A percentile compares a stretch with the other conserved stretches of the same genome.
Conservation (phyloP, 1,140 invertebrate genomes). For the Brachionus plicatilis region DNA sequence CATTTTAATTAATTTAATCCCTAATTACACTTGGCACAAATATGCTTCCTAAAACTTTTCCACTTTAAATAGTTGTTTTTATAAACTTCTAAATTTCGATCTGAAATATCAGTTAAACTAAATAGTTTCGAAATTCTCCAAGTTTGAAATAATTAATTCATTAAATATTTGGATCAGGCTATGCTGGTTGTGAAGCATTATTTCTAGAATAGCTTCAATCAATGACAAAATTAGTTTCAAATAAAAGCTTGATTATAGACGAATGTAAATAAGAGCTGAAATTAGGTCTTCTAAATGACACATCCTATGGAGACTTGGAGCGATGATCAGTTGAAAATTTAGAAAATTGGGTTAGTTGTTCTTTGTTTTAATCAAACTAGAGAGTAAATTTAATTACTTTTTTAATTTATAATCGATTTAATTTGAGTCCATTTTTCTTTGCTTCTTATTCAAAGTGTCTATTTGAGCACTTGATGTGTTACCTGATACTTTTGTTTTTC, state of each 20-base stretch:
- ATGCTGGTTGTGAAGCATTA: background rate
- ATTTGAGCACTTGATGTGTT: background rate
- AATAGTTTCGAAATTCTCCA: background rate
- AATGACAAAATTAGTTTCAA: background rate
- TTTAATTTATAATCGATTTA: no score
- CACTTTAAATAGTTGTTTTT: background rate
- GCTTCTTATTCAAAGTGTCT: background rate
- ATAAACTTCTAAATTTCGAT: background rate
- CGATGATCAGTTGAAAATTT: background rate
- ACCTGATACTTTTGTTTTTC: background rate
- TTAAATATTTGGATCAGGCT: constrained; percentile 3
- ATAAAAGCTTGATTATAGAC: background rate
- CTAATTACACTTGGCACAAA: background rate
- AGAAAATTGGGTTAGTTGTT: background rate
- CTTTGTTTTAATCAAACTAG: background rate
- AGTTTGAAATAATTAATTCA: background rate
- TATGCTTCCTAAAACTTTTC: background rate
- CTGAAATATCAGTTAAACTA: background rate
- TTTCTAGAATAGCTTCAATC: background rate
- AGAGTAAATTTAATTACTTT: no score
- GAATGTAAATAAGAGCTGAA: background rate
- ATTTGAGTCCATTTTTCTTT: background rate
- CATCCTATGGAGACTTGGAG: background rate
- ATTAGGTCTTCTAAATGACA: background rate
- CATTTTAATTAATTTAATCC: background rate